Evolutionary conservation across 2,888 invertebrate genomes (phyloP), one percentile per base, ranked within the genome.

Genomic region (Cantharis lateralis): DNA sequence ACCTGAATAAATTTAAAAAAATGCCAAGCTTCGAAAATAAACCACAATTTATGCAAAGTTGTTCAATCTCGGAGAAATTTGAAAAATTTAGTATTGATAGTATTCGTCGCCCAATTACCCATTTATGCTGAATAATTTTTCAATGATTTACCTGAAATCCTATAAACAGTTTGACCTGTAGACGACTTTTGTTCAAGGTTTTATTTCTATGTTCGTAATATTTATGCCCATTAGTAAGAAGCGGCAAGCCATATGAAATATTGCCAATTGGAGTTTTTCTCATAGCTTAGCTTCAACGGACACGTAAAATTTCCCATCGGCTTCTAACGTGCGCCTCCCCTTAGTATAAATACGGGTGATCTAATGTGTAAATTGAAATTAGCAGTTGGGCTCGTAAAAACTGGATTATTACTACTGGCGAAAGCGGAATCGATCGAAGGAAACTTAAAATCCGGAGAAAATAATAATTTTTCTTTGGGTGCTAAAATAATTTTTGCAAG

Each of bases 101-200:
- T 48, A 48, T 48, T n/a, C 48, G n/a, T 48, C 7, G 48, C 48
- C n/a, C n/a, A 66, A n/a, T 66, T 66, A 24, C 24, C 64, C 20
- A 66, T 66, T 20, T 66, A 66, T 20, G 64, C 24, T 13, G 64
- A 20, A 66, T 66, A 66, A 66, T 66, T 66, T 66, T 66, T 66
- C 20, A 66, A 20, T 66, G 48, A 48, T 66, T 66, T 66, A 66
- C 64, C 64, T 63, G 26, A 71, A 74, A 61, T 16, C 18, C 48
- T 48, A 64, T 20, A 71, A 18, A 68, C 71, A 62, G 62, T 62
- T 83, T 85, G 85, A 86, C 86, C 86, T 86, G 86, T 80, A 86
- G 85, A 85, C 86, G 85, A 85, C 85, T 86, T 85, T 84, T 83
- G 81, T 80, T 85, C 85, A 85, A 86, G 85, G 86, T 83, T 83